Evolutionary conservation across 2,888 invertebrate genomes (phyloP).

Genomic region (Xanthorhoe designata): DNA sequence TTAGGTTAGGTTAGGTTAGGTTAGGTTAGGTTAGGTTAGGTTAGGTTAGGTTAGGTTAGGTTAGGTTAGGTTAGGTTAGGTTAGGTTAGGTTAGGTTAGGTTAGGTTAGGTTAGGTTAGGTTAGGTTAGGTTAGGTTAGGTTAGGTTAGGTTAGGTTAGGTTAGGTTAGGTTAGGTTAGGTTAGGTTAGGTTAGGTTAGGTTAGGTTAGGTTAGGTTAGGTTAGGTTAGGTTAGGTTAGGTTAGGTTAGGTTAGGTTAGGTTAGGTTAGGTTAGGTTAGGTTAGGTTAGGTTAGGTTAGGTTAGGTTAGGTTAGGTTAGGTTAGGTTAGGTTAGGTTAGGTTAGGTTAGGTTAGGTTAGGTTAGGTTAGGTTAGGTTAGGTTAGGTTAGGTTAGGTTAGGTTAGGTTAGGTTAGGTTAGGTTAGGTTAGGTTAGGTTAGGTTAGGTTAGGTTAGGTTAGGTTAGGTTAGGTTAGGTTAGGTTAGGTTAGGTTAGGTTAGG

Average conservation of each 20-base stretch:
- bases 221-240: slow-evolving; percentile 36
- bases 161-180: slow-evolving; percentile 46
- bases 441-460: slow-evolving; percentile 14
- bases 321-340: slow-evolving; percentile 41
- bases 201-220: too few relatives aligned
- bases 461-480: slow-evolving; percentile 43
- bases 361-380: too few relatives aligned
- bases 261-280: slow-evolving; percentile 42
- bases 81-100: slow-evolving; percentile 47
- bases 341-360: slow-evolving; percentile 45
- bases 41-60: too few relatives aligned
- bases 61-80: not conserved
- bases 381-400: too few relatives aligned
- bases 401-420: too few relatives aligned
- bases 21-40: too few relatives aligned
- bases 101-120: slow-evolving; percentile 44
- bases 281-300: slow-evolving; percentile 43
- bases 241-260: slow-evolving; percentile 44
- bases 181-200: slow-evolving; percentile 37
- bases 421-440: too few relatives aligned
- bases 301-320: slow-evolving; percentile 38
- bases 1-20: too few relatives aligned
- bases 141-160: slow-evolving; percentile 46
- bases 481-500: slow-evolving; percentile 38
- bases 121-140: slow-evolving; percentile 45